Evolutionary conservation across 2,888 invertebrate genomes (phyloP).

Genomic region (Parelbella ahira): DNA sequence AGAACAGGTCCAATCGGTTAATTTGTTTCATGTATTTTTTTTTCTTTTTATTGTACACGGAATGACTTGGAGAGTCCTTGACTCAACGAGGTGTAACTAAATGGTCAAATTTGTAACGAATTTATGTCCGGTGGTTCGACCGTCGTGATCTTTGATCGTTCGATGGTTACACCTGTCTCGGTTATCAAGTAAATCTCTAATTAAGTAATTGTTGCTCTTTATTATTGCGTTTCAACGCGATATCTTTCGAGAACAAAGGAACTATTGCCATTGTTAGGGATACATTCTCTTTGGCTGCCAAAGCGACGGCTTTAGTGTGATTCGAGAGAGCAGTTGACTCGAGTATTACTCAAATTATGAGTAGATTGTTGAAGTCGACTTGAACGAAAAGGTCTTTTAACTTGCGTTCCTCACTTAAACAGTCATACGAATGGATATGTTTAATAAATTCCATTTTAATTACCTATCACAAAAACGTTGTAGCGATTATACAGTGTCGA

Average conservation of each 20-base stretch:
- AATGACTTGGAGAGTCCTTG: constrained; percentile 75
- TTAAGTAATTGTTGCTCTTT: constrained; percentile 66
- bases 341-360: no score
- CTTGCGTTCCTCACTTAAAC: no score
- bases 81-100: constrained; percentile 79
- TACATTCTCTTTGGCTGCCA: constrained; percentile 21
- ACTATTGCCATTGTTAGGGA: constrained; percentile 24
- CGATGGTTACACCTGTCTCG: constrained; percentile 65
- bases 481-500: constrained; percentile 18
- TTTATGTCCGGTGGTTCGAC: constrained; percentile 64
- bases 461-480: constrained; percentile 33
- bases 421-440: no score
- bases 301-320: constrained; percentile 10
- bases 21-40: constrained; percentile 69
- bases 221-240: constrained; percentile 32
- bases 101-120: constrained; percentile 75
- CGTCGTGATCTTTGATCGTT: constrained; percentile 57
- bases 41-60: constrained; percentile 58
- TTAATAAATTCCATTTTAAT: constrained; percentile 61
- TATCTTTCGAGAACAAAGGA: constrained; percentile 28
- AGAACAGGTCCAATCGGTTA: constrained; percentile 74
- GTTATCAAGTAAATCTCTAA: constrained; percentile 63
- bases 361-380: no score
- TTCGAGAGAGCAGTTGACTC: constrained; percentile 6
- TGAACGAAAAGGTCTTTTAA: no score